A percentile compares a stretch with the other conserved stretches of the same genome.
These are phyloP conservation scores for Labeo calbasu DNA, from an alignment of 2,797 vertebrate genomes.

Conservation along the genomic window DNA sequence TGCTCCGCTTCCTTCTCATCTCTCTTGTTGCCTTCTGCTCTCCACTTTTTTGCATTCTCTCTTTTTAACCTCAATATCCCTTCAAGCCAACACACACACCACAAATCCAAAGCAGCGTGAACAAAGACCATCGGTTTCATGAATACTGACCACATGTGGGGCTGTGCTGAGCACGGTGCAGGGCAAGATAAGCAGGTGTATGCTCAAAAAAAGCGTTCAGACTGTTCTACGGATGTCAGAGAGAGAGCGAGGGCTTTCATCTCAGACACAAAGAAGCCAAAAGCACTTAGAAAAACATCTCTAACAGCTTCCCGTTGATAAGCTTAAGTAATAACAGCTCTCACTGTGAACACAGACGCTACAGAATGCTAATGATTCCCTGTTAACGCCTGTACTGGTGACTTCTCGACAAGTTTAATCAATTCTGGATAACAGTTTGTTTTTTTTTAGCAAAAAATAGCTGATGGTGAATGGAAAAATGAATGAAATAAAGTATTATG, in stretches of 20 bases:
- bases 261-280: conserved; percentile 50
- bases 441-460: background rate
- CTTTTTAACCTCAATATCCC: conserved; percentile 31
- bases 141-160: conserved; percentile 49
- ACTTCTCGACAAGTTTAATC: conserved; percentile 32
- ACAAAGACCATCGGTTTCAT: conserved; percentile 35
- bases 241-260: conserved; percentile 52
- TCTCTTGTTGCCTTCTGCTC: conserved; percentile 8
- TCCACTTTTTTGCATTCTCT: conserved; percentile 2
- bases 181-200: conserved; percentile 50
- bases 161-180: background rate
- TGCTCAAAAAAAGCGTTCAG: conserved; percentile 24
- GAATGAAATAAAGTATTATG: background rate
- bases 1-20: background rate
- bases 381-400: background rate
- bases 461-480: background rate
- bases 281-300: conserved; percentile 45
- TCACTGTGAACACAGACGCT: conserved; percentile 15
- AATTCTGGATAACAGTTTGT: conserved; percentile 1
- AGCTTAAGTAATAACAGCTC: conserved; percentile 45
- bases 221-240: conserved; percentile 36
- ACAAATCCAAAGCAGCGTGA: conserved; percentile 15
- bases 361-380: conserved; percentile 52
- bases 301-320: conserved; percentile 44
- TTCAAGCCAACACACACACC: conserved; percentile 28